phyloP scores from a whole-genome alignment of 2,113 vertebrate species.

The Platycercus adscitus region DNA sequence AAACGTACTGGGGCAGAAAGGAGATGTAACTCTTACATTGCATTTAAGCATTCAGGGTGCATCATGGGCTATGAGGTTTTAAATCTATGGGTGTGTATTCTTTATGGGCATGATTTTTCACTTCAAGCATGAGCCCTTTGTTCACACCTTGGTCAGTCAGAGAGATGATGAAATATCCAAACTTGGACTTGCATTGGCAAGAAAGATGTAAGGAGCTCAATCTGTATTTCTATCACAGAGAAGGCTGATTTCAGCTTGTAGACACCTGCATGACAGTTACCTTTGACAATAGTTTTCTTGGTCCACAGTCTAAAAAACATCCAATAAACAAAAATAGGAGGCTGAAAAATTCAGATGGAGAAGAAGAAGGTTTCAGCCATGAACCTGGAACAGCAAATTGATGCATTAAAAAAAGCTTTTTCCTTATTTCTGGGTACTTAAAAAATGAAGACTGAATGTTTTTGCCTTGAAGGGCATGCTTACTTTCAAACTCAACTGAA shows the following conservation, averaged over 20 bases:
- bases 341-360: neutral
- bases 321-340: neutral
- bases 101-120: constrained; percentile 8
- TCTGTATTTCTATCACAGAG: neutral
- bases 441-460: neutral
- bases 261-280: neutral
- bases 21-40: neutral
- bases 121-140: neutral
- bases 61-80: neutral
- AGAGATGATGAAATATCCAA: constrained; percentile 28
- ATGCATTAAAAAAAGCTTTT: neutral
- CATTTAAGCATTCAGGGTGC: neutral
- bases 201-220: neutral
- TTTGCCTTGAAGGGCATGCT: neutral
- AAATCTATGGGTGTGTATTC: neutral
- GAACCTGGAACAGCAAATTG: neutral
- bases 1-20: neutral
- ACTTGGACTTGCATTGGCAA: neutral
- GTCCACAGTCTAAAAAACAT: neutral
- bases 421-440: neutral
- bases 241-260: neutral
- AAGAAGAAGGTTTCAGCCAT: neutral
- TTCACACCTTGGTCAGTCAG: constrained; percentile 33
- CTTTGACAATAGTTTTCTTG: neutral
- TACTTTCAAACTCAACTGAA: neutral